Conservation (phyloP, 1,140 invertebrate genomes). For the Akabosia matsudoensis region DNA sequence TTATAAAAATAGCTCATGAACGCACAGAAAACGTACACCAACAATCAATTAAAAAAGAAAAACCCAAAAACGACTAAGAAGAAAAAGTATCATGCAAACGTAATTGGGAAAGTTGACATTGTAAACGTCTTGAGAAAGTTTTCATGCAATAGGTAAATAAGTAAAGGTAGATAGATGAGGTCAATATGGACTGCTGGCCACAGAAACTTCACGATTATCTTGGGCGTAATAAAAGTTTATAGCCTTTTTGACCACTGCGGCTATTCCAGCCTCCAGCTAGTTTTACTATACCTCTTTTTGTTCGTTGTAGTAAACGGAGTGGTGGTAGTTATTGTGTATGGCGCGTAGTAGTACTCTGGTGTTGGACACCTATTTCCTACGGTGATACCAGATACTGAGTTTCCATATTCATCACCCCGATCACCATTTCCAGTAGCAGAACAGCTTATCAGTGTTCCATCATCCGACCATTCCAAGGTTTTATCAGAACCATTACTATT, state of each 20-base stretch:
- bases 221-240: too few relatives aligned
- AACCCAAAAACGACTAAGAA: not conserved
- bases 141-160: not conserved
- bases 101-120: not conserved
- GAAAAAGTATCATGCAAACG: not conserved
- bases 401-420: not conserved
- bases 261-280: not conserved
- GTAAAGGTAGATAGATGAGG: too few relatives aligned
- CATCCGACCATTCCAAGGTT: not conserved
- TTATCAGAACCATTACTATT: not conserved
- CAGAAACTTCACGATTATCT: too few relatives aligned
- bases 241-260: not conserved
- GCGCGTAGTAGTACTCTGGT: not conserved
- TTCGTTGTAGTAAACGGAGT: not conserved
- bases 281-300: constrained; percentile 9
- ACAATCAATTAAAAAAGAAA: too few relatives aligned
- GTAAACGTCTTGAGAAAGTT: not conserved
- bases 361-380: not conserved
- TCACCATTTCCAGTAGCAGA: not conserved
- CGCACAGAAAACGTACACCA: too few relatives aligned
- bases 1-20: too few relatives aligned
- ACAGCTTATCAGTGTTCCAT: not conserved
- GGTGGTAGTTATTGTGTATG: not conserved
- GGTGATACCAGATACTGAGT: not conserved
- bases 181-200: too few relatives aligned